phyloP scores from a whole-genome alignment of 2,113 vertebrate genomes.

The Daphoenositta chrysoptera region DNA sequence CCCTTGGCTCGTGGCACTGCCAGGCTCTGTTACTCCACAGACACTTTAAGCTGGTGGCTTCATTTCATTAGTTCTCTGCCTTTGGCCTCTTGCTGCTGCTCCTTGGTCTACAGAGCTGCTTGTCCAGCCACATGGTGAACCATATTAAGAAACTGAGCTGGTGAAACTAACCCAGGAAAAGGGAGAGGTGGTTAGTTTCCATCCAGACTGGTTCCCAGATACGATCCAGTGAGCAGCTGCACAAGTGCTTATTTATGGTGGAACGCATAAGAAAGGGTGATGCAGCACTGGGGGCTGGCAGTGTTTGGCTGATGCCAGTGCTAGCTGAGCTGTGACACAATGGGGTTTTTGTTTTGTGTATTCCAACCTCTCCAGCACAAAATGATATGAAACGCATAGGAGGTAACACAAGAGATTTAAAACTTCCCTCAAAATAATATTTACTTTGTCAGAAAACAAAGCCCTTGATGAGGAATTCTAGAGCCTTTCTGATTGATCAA shows the following conservation, averaged over 20 bases:
- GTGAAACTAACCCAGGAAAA: background rate
- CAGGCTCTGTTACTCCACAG: rapidly evolving
- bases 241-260: background rate
- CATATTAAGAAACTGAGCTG: background rate
- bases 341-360: background rate
- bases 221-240: background rate
- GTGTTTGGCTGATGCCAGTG: background rate
- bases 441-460: background rate
- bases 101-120: background rate
- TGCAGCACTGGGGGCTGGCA: background rate
- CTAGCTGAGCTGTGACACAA: background rate
- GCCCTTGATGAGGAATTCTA: background rate
- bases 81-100: background rate
- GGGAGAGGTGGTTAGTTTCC: background rate
- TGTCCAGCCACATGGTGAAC: background rate
- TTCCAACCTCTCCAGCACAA: background rate
- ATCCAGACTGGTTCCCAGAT: background rate
- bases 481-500: too few species aligned
- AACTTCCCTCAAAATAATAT: background rate
- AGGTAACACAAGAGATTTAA: background rate
- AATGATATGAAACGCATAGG: background rate
- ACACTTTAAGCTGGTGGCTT: background rate
- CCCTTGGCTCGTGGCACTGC: background rate
- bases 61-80: background rate
- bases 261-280: background rate